Conservation (phyloP, 2,113 vertebrate genomes). For the Eolophus roseicapilla region DNA sequence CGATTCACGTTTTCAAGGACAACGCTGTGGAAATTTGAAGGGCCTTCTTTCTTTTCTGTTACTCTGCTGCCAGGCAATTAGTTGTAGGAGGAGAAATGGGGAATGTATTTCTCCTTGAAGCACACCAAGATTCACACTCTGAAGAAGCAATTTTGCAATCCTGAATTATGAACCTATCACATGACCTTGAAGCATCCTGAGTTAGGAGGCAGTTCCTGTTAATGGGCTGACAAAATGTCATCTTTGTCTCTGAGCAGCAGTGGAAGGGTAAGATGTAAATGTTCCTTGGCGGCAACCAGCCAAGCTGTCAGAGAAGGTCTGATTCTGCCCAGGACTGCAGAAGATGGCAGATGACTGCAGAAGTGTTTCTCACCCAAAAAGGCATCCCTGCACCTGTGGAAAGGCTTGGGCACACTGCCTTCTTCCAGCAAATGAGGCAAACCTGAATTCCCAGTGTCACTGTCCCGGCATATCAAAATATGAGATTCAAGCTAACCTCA, state of each 20-base stretch:
- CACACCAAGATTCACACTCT: not conserved
- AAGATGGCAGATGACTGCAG: not conserved
- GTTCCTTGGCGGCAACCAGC: not conserved
- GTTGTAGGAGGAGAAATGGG: not conserved
- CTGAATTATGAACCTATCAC: not conserved
- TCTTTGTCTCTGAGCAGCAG: not conserved
- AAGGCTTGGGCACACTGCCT: rapidly evolving
- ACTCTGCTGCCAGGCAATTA: not conserved
- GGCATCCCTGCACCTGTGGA: no score
- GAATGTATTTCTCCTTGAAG: conserved; percentile 35
- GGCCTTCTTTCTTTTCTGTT: not conserved
- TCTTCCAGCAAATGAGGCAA: not conserved
- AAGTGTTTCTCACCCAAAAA: not conserved
- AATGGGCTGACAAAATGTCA: not conserved
- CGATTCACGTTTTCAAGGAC: conserved; percentile 23
- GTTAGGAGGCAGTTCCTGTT: conserved; percentile 12
- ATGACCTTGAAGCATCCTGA: not conserved
- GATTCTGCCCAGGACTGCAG: not conserved
- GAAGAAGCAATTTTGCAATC: not conserved
- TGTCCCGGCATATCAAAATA: not conserved
- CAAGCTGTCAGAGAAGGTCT: not conserved
- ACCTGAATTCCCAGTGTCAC: not conserved
- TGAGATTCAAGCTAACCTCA: not conserved
- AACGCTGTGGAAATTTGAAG: not conserved
- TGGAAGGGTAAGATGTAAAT: not conserved